Evolutionary conservation across 2,888 invertebrate genomes (phyloP).

Genomic region (Apamea epomidion): DNA sequence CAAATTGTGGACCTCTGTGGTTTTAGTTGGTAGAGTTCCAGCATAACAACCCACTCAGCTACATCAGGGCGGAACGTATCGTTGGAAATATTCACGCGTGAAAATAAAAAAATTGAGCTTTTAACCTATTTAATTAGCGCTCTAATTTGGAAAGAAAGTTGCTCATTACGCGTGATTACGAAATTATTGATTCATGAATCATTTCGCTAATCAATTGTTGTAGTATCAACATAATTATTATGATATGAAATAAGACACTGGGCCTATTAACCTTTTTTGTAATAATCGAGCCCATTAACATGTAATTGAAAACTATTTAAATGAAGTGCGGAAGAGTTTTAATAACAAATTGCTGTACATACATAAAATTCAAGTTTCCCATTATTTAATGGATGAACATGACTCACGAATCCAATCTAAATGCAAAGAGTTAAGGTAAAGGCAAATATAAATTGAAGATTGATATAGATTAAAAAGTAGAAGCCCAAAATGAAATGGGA

Average conservation of each 20-base stretch:
- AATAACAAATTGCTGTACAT: conserved; percentile 22
- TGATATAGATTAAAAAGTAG: conserved; percentile 7
- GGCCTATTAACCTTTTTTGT: conserved; percentile 6
- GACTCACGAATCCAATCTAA: conserved; percentile 27
- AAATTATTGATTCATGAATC: conserved; percentile 1
- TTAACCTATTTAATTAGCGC: neutral
- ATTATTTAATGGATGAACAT: conserved; percentile 40
- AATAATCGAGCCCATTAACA: conserved; percentile 18
- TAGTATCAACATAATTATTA: no score
- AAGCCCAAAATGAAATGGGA: neutral
- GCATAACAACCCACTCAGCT: neutral
- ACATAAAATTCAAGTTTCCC: conserved; percentile 34
- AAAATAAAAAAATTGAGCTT: conserved; percentile 11
- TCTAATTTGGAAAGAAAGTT: conserved; percentile 18
- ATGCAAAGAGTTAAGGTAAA: conserved; percentile 18
- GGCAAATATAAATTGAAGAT: conserved; percentile 5
- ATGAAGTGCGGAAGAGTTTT: conserved; percentile 54
- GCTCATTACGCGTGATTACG: neutral
- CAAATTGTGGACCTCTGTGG: neutral
- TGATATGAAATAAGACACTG: neutral
- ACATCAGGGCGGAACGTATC: neutral
- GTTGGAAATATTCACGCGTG: no score
- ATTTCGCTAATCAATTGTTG: conserved; percentile 10
- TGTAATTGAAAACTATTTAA: conserved; percentile 51
- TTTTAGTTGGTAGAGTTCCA: neutral